phyloP scores from a whole-genome alignment of 2,888 invertebrate genomes.

The Yponomeuta cagnagella region DNA sequence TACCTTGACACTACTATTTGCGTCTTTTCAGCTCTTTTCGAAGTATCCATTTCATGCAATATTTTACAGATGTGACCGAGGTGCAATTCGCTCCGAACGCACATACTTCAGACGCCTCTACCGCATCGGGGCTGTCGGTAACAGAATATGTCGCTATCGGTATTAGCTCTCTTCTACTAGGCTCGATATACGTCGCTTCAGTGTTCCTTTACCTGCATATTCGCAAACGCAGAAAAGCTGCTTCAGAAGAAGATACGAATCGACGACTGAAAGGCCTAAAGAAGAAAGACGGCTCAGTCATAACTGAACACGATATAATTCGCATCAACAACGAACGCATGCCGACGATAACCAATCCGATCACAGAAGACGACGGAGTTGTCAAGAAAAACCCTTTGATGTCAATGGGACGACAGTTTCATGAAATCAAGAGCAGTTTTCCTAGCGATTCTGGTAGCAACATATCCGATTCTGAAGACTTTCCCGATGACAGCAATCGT shows the following conservation, averaged over 20 bases:
- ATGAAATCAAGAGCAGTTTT: conserved; percentile 56
- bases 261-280: conserved; percentile 37
- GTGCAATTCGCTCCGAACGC: conserved; percentile 84
- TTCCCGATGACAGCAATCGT: conserved; percentile 56
- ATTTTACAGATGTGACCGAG: conserved; percentile 83
- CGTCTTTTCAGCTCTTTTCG: not conserved
- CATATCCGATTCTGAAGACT: conserved; percentile 79
- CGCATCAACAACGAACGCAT: conserved; percentile 62
- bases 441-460: conserved; percentile 75
- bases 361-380: conserved; percentile 76
- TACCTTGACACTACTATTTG: no score
- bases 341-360: conserved; percentile 52
- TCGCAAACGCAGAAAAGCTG: conserved; percentile 76
- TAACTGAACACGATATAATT: conserved; percentile 64
- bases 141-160: conserved; percentile 90
- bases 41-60: not conserved
- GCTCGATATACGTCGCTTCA: conserved; percentile 89
- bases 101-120: conserved; percentile 71
- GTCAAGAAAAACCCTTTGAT: conserved; percentile 87
- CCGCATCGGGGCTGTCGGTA: conserved; percentile 78
- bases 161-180: conserved; percentile 88
- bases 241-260: conserved; percentile 59
- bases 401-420: conserved; percentile 78
- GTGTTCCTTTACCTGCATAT: conserved; percentile 89
- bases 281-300: conserved; percentile 56